Base-by-base conservation (phyloP, 2,113 vertebrate genomes). In the Ranitomeya imitator region DNA sequence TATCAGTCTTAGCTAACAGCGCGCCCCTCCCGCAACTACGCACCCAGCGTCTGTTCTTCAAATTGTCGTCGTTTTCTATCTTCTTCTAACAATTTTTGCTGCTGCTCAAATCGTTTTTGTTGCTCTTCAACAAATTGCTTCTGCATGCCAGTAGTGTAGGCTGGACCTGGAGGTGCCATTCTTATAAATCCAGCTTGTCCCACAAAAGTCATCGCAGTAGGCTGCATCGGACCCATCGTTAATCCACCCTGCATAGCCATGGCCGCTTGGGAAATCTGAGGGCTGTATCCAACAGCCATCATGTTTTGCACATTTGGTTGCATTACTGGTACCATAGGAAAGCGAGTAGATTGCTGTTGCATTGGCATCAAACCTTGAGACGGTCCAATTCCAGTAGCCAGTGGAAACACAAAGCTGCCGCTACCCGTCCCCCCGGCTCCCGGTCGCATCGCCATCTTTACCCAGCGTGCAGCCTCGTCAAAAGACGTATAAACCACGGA, bases 31-130 rank as follows among this genome's bases (percentile, higher is more conserved):
- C n/a, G n/a, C n/a, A n/a, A n/a, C n/a, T n/a, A n/a, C n/a, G n/a
- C n/a, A n/a, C n/a, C n/a, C n/a, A n/a, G 98, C 73, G 99, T 99
- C 93, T 99, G 98, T 91, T 99, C 98, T 92, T 99, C 98, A 94
- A 99, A 99, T 69, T 99, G 98, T 63, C 98, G 93, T 83, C 98
- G 95, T 92, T 99, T 99, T 86, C 98, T 95, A 92, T 99, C 98
- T 90, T 99, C 98, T 92, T 99, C 98, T 90, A 99, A 93, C 93
- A 99, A 96, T 90, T 96, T 97, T 91, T 99, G 98, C 91, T 99
- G 98, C 83, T 99, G 97, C 92, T 99, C 98, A 94, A 97, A 95
- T 55, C 97, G 96, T 92, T 98, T 96, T 91, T 99, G 97, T 83
- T 99, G 98, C 83, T 99, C 98, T 93, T 99, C 98, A 0, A 96